Conservation (phyloP, 2,888 invertebrate genomes). For the Dolomedes plantarius region DNA sequence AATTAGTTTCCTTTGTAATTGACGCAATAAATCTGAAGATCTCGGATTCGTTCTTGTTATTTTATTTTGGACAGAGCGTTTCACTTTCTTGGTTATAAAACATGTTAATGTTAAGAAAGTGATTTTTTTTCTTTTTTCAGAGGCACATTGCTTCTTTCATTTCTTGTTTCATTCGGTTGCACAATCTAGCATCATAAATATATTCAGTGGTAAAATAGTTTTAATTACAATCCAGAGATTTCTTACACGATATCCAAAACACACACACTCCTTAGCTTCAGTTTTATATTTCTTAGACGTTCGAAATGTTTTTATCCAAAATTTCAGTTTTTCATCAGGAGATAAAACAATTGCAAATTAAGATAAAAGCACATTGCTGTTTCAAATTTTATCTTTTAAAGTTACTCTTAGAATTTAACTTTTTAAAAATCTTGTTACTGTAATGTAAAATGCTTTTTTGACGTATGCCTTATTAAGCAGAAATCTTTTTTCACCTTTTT, state of each 20-base stretch:
- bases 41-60: conserved; percentile 29
- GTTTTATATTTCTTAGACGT: no score
- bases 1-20: conserved; percentile 61
- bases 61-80: background rate
- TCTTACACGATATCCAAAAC: background rate
- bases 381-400: no score
- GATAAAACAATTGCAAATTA: no score
- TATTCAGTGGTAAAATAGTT: background rate
- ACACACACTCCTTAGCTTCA: background rate
- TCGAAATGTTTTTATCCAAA: no score
- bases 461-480: no score
- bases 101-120: background rate
- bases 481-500: no score
- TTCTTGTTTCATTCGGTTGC: background rate
- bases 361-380: no score
- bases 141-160: background rate
- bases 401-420: no score
- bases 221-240: background rate
- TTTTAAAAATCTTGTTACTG: no score
- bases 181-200: background rate
- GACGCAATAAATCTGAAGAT: conserved; percentile 43
- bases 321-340: no score
- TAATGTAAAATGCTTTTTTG: no score
- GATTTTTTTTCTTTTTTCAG: background rate
- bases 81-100: conserved; percentile 11